Percentiles rank a stretch among this genome's conserved stretches.
phyloP scores from a whole-genome alignment of 2,888 invertebrate species.

The Rhingia rostrata region DNA sequence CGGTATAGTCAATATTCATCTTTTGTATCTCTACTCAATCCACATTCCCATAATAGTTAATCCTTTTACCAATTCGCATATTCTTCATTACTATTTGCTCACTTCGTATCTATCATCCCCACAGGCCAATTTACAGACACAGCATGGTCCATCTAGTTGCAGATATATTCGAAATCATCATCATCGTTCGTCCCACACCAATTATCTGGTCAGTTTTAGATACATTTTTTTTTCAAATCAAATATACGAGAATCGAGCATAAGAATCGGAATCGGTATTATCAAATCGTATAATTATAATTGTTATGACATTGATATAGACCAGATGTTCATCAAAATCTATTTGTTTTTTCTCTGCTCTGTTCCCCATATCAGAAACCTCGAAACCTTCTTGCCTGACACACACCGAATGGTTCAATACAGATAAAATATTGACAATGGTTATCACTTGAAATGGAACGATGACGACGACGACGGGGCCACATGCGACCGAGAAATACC shows the following conservation, averaged over 20 bases:
- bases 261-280: too few relatives aligned
- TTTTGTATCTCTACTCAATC: too few relatives aligned
- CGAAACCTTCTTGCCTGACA: background rate
- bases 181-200: slow-evolving; percentile 2
- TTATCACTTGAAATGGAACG: slow-evolving; percentile 43
- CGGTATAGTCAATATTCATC: too few relatives aligned
- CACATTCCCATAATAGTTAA: too few relatives aligned
- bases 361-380: background rate
- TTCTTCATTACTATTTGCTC: background rate
- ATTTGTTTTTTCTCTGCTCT: background rate
- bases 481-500: slow-evolving; percentile 26
- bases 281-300: background rate
- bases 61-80: too few relatives aligned
- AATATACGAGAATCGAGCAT: background rate
- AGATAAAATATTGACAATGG: slow-evolving; percentile 51
- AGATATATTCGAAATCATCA: slow-evolving; percentile 3
- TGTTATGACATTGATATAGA: background rate
- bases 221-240: background rate
- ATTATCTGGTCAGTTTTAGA: background rate
- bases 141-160: background rate
- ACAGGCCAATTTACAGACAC: background rate
- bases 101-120: background rate
- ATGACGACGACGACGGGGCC: slow-evolving; percentile 3
- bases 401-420: background rate
- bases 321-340: background rate